Evolutionary conservation across 2,113 vertebrate species (phyloP), one percentile per base, ranked within the genome.

Genomic region (Tautogolabrus adspersus): DNA sequence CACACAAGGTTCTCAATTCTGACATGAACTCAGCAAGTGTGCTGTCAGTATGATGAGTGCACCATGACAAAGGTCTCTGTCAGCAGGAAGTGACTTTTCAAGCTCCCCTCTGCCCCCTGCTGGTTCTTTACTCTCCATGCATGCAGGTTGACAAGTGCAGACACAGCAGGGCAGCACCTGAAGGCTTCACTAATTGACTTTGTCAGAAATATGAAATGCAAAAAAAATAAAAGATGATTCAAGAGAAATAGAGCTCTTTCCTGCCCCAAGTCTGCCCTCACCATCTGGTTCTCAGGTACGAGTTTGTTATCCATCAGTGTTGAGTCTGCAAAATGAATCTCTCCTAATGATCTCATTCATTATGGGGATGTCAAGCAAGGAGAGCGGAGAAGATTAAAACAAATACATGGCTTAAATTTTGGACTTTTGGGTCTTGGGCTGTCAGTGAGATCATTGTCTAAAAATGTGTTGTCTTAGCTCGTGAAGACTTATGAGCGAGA

Each of bases 61-160:
- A 51, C 3, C 10, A 9, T 72, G 70, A 82, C 73, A 72, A 80
- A 77, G 82, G 90, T 86, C 82, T 52, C 56, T 4, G 55, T n/a
- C 54, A 59, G 74, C 86, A 68, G 56, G 52, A 77, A 58, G 3
- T 3, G 3, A 6, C 58, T 66, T 58, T 22, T 63, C 67, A 62
- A 75, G 88, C 87, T 81, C 84, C 64, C 26, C 66, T 65, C 61
- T 59, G 86, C 80, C 87, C 71, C 89, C 87, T 88, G 73, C 84
- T 89, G 90, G 68, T 22, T 21, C 1, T 6, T 42, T 0, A 0
- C 5, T 12, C 44, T 23, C 51, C 38, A 15, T 60, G 54, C 46
- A 75, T 0, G 40, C 23, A 10, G 18, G 22, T 0, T n/a, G 49
- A 21, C 19, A 52, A 52, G 49, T 11, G 18, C 37, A 59, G 13